A percentile compares a stretch with the other conserved stretches of the same genome.
Conservation (phyloP, 2,888 invertebrate species). For the Cheiracanthium punctorium region DNA sequence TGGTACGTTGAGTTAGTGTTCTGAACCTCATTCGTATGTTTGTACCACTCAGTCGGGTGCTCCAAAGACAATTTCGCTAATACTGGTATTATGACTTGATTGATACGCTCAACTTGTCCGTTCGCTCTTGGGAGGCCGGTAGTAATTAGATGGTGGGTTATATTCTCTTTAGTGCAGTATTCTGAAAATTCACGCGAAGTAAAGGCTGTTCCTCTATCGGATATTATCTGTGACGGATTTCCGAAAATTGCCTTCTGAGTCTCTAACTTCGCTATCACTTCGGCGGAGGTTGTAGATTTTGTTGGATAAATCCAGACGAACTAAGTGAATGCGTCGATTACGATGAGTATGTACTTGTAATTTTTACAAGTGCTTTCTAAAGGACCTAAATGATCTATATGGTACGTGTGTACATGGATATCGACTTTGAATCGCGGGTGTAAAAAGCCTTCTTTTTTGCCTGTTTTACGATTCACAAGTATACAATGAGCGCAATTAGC, state of each 20-base stretch:
- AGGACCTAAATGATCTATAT: neutral
- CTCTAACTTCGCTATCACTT: neutral
- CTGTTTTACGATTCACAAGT: neutral
- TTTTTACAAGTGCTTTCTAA: neutral
- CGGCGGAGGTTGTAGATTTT: neutral
- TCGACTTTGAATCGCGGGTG: neutral
- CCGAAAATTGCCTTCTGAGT: neutral
- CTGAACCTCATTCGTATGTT: neutral
- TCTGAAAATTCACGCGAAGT: neutral
- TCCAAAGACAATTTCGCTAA: neutral
- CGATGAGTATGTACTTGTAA: neutral
- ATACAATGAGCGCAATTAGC: neutral
- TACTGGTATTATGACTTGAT: neutral
- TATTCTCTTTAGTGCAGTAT: neutral
- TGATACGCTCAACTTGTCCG: neutral
- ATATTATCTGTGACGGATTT: neutral
- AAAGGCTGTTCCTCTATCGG: neutral
- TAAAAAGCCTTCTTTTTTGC: neutral
- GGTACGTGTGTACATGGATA: neutral
- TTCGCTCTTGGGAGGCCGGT: neutral
- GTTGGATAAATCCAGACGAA: slow-evolving; percentile 4
- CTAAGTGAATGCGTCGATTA: neutral
- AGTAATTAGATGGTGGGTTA: neutral
- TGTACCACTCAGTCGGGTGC: neutral
- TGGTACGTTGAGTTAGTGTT: neutral